Evolutionary conservation across 64 coral and sea anemone genomes (phyloP), one percentile per base, ranked within the genome.

Genomic region (Catalaphyllia jardinei): DNA sequence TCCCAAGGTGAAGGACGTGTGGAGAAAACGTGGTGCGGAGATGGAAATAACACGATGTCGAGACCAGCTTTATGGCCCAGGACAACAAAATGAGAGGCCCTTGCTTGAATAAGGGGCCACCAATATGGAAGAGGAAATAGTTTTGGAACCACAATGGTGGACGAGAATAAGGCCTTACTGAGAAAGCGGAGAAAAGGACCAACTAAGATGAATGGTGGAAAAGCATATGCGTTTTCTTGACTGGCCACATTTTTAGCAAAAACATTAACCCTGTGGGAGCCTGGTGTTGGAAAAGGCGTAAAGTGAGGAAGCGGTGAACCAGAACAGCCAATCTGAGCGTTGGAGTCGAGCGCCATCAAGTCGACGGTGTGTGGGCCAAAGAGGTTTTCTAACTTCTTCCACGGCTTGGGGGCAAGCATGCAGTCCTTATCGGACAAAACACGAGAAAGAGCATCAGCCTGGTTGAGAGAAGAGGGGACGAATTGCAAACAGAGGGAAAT

Each of bases 181-280:
- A n/a, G n/a, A n/a, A n/a, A n/a, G n/a, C n/a, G n/a, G n/a, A n/a
- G n/a, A n/a, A n/a, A n/a, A n/a, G n/a, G n/a, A n/a, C 80, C 89
- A 35, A 84, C 72, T 10, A 91, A 69, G 65, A 75, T 25, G 74
- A 79, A 89, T 1, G 87, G 87, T 18, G 87, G 87, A 57, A 79
- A 89, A 20, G 79, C 87, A 71, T 83, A 91, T 12, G 79, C 89
- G 35, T 91, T 91, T 72, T 91, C 89, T 15, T 16, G 20, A 4
- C 18, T 19, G 29, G 31, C 2, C 13, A 91, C 0, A 51, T 73
- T 2, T 74, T 91, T 79, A 1, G 74, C 28, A 64, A 89, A 89
- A 49, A 89, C 33, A 73, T 87, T 87, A 13, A 75, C 84, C 18
- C 84, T 35, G 31, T 12, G 67, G 1, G 64, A 83, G 29, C 4